These are phyloP conservation scores for Drosophila varians DNA, from an alignment of 1,140 invertebrate genomes.

Conservation along the genomic window DNA sequence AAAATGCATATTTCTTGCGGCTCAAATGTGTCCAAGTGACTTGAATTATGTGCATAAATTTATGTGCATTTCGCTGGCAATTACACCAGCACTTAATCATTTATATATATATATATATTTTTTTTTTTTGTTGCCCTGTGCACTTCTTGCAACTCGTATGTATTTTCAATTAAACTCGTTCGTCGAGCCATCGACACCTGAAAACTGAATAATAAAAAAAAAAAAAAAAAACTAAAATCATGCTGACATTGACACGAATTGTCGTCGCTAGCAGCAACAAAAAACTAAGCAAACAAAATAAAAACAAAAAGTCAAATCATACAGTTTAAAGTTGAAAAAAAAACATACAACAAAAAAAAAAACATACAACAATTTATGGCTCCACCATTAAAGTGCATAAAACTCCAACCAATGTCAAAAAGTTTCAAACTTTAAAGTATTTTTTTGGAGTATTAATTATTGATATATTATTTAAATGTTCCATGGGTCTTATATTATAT, in stretches of 20 bases:
- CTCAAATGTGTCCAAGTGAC: constrained; percentile 33
- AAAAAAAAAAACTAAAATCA: constrained; percentile 65
- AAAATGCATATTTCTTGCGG: constrained; percentile 45
- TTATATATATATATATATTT: too few relatives aligned
- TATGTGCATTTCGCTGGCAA: constrained; percentile 7
- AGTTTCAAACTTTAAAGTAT: constrained; percentile 10
- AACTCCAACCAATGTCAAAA: constrained; percentile 62
- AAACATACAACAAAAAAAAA: constrained; percentile 27
- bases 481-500: background rate
- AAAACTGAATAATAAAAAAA: too few relatives aligned
- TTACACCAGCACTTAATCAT: constrained; percentile 5
- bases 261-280: constrained; percentile 34
- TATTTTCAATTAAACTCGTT: constrained; percentile 58
- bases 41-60: constrained; percentile 31
- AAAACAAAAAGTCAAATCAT: constrained; percentile 37
- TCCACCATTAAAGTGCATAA: constrained; percentile 47
- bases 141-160: constrained; percentile 10
- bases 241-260: constrained; percentile 80
- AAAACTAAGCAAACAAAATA: constrained; percentile 25
- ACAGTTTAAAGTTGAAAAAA: constrained; percentile 70
- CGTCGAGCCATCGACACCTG: constrained; percentile 35
- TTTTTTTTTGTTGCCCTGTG: constrained; percentile 4
- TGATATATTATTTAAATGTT: background rate
- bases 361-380: constrained; percentile 19
- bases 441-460: background rate